Base-by-base conservation (phyloP, 2,797 vertebrate genomes). In the Lepilemur septentrionalis region DNA sequence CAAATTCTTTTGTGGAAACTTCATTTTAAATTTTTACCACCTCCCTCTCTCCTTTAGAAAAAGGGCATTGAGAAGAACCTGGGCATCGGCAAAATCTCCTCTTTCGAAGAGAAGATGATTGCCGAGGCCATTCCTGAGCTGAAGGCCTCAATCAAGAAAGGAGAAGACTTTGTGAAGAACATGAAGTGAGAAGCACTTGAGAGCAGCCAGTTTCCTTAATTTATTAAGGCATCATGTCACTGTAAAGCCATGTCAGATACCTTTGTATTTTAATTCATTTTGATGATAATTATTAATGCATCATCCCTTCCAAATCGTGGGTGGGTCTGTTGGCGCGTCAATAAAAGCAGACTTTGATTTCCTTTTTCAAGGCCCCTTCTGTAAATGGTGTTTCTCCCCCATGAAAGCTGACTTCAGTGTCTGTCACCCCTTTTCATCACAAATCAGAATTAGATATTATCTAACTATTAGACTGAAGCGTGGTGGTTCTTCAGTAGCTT, bases 51-150 rank as follows among this genome's bases (percentile, higher is more conserved):
- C 59, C 48, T 70, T 69, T 96, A 99, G 99, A 99, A 99, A 99
- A 99, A 99, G 14, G 99, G 99, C 96, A 99, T 99, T 67, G 99
- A 99, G 98, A 99, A 99, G 99, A 99, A 99, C 97, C 99, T 99
- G 2, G 99, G 99, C n/a, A 98, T 99, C 20, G 99, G 99, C 96
- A 99, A 99, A 97, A 94, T 99, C 96, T 97, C 99, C 2, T 98
- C 99, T 46, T 99, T 99, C 12, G 99, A 99, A 98, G 99, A 99
- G 99, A 99, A 99, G 98, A 99, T 99, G 98, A 98, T 99, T 30
- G 98, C 99, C 0, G 99, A 99, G 0, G 99, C 99, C 79, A 97
- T 99, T 20, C 82, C 96, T 3, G 99, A 99, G 98, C 99, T 99
- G 96, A 99, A 99, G 97, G 98, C 96, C 65, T 99, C 99, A 67